Evolutionary conservation across 2,113 vertebrate species (phyloP), one percentile per base, ranked within the genome.

Genomic region (Anolis sagrei): DNA sequence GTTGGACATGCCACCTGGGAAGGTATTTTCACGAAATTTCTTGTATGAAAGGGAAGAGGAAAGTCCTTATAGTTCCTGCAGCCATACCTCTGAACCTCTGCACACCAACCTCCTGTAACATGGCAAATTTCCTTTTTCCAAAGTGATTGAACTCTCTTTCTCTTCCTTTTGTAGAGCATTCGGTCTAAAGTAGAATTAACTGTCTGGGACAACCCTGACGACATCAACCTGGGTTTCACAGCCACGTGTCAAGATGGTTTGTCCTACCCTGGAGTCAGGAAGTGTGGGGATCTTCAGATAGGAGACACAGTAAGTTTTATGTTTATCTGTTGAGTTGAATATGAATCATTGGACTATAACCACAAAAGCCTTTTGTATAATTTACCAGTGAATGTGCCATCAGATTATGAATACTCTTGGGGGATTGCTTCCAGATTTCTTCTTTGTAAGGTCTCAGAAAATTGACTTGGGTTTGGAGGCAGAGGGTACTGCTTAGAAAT

Each of bases 151-250:
- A 85, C 90, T 79, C 54, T 34, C 0, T 91, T 91, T 92, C 74
- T 2, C 0, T 90, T 86, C 39, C 89, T 36, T 87, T 83, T 93
- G 69, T 94, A 99, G 99, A 99, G 97, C 90, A 99, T 99, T 90
- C 97, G 98, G 23, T 99, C 99, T 25, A 99, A 99, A 92, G 98
- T 99, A 93, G 99, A 99, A 91, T 95, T 99, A 87, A 98, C 97
- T 0, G 98, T 99, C 36, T 98, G 97, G 97, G 97, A 99, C 91
- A 98, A 97, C 84, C 98, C 98, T 1, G 98, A 99, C 87, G 98
- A 99, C 87, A 93, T 99, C 87, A 96, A 95, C 61, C 94, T 99
- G 77, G 97, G 97, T 89, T 98, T 99, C 93, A 98, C 97, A 14
- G 98, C 98, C 61, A 99, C 97, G 0, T 99, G 99, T 91, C 98